A percentile compares a stretch with the other conserved stretches of the same genome.
Conservation (phyloP, 2,797 vertebrate species). For the Karalla daura region DNA sequence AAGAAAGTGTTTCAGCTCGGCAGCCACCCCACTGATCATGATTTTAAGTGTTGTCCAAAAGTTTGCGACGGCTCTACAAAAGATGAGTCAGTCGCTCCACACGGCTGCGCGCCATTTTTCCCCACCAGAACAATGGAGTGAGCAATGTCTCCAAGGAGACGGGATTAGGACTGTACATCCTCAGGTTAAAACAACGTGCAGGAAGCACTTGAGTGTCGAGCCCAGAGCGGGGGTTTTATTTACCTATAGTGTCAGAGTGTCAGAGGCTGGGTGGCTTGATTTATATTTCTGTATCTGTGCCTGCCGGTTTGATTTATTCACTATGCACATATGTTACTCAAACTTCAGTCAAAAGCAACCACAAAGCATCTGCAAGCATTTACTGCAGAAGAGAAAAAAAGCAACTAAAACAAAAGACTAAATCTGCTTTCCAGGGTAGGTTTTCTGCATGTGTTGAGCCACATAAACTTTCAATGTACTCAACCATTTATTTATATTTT, state of each 20-base stretch:
- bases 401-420: conserved; percentile 48
- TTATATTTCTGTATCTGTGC: conserved; percentile 16
- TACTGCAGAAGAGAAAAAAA: conserved; percentile 69
- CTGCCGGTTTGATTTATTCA: conserved; percentile 38
- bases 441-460: conserved; percentile 57
- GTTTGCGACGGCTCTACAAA: conserved; percentile 60
- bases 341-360: conserved; percentile 47
- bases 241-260: neutral
- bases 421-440: conserved; percentile 54
- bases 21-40: conserved; percentile 58
- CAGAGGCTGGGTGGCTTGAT: conserved; percentile 10
- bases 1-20: conserved; percentile 71
- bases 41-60: conserved; percentile 58
- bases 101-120: conserved; percentile 55
- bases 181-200: conserved; percentile 50
- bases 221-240: neutral
- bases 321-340: conserved; percentile 67
- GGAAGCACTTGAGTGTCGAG: neutral
- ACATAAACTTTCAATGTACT: conserved; percentile 57
- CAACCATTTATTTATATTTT: conserved; percentile 49
- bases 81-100: conserved; percentile 78
- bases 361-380: conserved; percentile 76
- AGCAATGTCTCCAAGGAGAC: conserved; percentile 44
- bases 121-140: conserved; percentile 50
- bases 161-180: conserved; percentile 44